These are phyloP conservation scores for Phocides pigmalion DNA, from an alignment of 1,140 invertebrate species.

Conservation along the genomic window DNA sequence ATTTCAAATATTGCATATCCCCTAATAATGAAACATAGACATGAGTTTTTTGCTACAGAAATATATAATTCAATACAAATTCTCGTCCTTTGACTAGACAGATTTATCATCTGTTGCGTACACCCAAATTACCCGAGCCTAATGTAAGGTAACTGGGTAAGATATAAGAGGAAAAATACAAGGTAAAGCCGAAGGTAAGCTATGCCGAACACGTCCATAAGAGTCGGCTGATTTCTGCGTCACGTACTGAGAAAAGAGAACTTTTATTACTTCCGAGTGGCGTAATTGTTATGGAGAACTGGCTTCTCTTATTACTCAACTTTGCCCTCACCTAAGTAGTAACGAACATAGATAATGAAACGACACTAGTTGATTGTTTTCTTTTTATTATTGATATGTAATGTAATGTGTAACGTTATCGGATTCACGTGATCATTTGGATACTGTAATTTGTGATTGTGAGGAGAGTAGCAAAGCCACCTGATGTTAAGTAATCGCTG, in stretches of 20 bases:
- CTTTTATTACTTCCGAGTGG: constrained; percentile 73
- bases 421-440: no score
- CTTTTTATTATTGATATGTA: not conserved
- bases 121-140: constrained; percentile 23
- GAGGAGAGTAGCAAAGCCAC: no score
- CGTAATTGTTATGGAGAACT: constrained; percentile 77
- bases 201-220: constrained; percentile 69
- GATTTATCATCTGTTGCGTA: constrained; percentile 33
- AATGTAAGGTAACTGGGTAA: constrained; percentile 36
- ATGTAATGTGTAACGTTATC: no score
- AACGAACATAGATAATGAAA: constrained; percentile 38
- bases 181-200: constrained; percentile 52
- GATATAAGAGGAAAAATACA: constrained; percentile 59
- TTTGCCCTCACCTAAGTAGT: constrained; percentile 52
- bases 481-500: no score
- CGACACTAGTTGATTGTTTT: constrained; percentile 32
- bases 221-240: constrained; percentile 66
- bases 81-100: not conserved
- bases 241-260: constrained; percentile 74
- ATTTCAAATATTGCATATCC: no score
- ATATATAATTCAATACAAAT: no score
- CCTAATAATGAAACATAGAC: no score
- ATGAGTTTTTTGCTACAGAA: no score
- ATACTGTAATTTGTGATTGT: no score
- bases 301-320: constrained; percentile 69